A percentile compares a stretch with the other conserved stretches of the same genome.
Evolutionary conservation across 1,140 invertebrate species (phyloP).

Genomic region (Platyscapa corneri): DNA sequence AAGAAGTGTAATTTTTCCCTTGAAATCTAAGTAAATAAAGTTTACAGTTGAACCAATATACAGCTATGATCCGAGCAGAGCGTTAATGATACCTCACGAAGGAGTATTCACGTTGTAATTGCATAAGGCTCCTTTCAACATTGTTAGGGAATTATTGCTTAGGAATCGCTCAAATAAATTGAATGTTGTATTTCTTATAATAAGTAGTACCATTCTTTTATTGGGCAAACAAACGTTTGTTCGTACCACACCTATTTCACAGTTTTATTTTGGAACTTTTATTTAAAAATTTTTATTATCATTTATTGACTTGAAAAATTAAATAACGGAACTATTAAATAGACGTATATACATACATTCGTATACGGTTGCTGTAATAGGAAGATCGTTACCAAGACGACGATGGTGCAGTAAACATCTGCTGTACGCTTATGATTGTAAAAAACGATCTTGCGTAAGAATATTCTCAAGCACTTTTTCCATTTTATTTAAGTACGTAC

Average conservation of each 20-base stretch:
- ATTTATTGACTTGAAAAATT: neutral
- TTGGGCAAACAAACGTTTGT: constrained; percentile 43
- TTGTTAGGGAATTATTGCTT: constrained; percentile 73
- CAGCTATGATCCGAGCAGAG: constrained; percentile 43
- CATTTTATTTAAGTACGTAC: constrained; percentile 33
- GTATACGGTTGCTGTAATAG: neutral
- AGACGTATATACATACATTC: no score
- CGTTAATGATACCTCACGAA: constrained; percentile 48
- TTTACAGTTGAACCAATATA: constrained; percentile 67
- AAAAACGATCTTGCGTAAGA: constrained; percentile 32
- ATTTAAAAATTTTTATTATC: constrained; percentile 2
- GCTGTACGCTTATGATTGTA: neutral
- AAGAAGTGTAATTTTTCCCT: constrained; percentile 70
- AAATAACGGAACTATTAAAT: neutral
- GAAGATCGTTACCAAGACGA: constrained; percentile 27
- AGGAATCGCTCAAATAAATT: constrained; percentile 71
- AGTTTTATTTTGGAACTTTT: constrained; percentile 7
- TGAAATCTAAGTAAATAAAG: constrained; percentile 70
- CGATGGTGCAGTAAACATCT: constrained; percentile 17
- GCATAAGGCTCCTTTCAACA: constrained; percentile 63
- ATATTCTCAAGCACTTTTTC: neutral
- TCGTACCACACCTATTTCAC: constrained; percentile 28
- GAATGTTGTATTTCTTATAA: constrained; percentile 73
- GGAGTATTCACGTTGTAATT: constrained; percentile 50
- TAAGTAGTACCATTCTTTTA: constrained; percentile 26